Conservation (phyloP, 1,140 invertebrate species). For the Scaptomyza pallida region DNA sequence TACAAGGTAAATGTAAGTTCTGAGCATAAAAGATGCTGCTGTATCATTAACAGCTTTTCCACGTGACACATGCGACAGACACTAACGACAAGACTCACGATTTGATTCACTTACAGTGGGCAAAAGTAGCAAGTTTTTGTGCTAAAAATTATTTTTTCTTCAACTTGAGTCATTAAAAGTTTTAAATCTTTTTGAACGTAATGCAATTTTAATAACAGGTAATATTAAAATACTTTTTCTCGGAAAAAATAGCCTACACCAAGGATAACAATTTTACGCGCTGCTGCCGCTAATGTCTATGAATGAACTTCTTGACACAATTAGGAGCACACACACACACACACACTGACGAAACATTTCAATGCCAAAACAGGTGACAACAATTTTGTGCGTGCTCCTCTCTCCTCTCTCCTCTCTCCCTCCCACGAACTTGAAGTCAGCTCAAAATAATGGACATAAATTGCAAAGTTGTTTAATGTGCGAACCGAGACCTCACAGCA, state of each 20-base stretch:
- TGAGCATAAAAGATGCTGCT: slow-evolving; percentile 56
- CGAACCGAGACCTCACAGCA: slow-evolving; percentile 63
- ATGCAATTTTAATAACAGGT: too few relatives aligned
- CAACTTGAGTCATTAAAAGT: too few relatives aligned
- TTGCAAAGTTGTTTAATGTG: slow-evolving; percentile 80
- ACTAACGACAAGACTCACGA: slow-evolving; percentile 1
- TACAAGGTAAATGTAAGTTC: slow-evolving; percentile 26
- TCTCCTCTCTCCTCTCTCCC: too few relatives aligned
- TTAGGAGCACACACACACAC: slow-evolving; percentile 42
- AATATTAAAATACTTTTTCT: too few relatives aligned
- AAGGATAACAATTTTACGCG: slow-evolving; percentile 42
- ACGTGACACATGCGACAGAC: slow-evolving; percentile 60
- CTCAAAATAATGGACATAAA: slow-evolving; percentile 79
- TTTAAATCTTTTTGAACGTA: too few relatives aligned
- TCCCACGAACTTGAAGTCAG: slow-evolving; percentile 45
- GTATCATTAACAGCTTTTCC: slow-evolving; percentile 78
- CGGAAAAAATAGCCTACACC: too few relatives aligned
- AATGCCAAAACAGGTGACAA: slow-evolving; percentile 48
- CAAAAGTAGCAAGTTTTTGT: neutral
- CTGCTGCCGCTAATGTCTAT: slow-evolving; percentile 67
- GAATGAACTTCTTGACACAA: slow-evolving; percentile 81
- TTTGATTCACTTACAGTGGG: neutral
- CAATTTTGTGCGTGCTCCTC: slow-evolving; percentile 12
- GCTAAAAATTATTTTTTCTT: neutral
- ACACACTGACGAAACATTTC: slow-evolving; percentile 33